A percentile compares a stretch with the other conserved stretches of the same genome.
Evolutionary conservation across 2,113 vertebrate species (phyloP).

Genomic region (Dromaius novaehollandiae): DNA sequence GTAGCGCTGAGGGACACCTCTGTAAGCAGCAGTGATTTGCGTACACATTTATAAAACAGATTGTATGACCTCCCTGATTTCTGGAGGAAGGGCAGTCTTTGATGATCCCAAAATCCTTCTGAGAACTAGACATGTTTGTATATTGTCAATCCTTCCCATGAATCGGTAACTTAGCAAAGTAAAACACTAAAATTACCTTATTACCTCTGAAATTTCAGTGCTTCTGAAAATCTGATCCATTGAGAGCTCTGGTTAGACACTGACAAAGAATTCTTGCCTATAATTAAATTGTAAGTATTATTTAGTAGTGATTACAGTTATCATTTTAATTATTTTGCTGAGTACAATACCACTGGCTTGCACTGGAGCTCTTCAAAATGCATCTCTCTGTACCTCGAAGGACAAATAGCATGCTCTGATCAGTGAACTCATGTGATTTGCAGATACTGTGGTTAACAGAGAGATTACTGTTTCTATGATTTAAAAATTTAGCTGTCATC

Average conservation of each 20-base stretch:
- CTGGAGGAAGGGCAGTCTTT: background rate
- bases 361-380: background rate
- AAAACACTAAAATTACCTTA: slow-evolving; percentile 33
- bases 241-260: slow-evolving; percentile 28
- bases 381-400: background rate
- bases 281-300: slow-evolving; percentile 67
- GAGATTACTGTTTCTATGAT: slow-evolving; percentile 20
- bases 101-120: background rate
- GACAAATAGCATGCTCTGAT: slow-evolving; percentile 7
- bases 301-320: slow-evolving; percentile 42
- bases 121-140: background rate
- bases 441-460: slow-evolving; percentile 36
- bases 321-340: slow-evolving; percentile 48
- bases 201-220: slow-evolving; percentile 42
- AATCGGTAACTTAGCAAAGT: background rate
- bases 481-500: slow-evolving; percentile 44
- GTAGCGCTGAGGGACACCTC: background rate
- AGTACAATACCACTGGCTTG: background rate
- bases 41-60: rapidly evolving
- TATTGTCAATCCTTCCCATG: background rate
- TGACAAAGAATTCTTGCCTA: slow-evolving; percentile 39
- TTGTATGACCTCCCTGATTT: background rate
- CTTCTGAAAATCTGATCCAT: slow-evolving; percentile 21
- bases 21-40: background rate
- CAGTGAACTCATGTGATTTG: background rate